Conservation (phyloP, 2,888 invertebrate genomes). For the Lithophane leautieri region DNA sequence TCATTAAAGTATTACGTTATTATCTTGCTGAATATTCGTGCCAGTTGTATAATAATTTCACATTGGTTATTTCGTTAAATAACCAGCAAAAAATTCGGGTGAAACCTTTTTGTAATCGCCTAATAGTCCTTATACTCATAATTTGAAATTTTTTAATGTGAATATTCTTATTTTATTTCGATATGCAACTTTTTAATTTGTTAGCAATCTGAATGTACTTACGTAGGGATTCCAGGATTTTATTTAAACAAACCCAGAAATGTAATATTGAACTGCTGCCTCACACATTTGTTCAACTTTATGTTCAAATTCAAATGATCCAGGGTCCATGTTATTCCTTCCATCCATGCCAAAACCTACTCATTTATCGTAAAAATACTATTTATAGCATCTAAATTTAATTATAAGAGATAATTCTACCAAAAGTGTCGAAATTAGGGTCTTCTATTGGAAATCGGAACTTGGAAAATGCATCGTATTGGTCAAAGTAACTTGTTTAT, state of each 20-base stretch:
- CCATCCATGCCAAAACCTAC: constrained; percentile 70
- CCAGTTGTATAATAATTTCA: background rate
- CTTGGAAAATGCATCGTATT: constrained; percentile 9
- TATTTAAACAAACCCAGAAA: constrained; percentile 20
- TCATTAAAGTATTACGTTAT: background rate
- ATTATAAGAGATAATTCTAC: constrained; percentile 44
- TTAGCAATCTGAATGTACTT: constrained; percentile 9
- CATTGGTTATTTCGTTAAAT: constrained; percentile 19
- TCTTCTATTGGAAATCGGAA: constrained; percentile 22
- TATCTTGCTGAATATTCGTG: background rate
- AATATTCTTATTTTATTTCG: background rate
- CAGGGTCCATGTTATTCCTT: constrained; percentile 81
- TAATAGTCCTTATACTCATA: too few species aligned
- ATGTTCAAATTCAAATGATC: constrained; percentile 58
- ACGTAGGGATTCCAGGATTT: constrained; percentile 20
- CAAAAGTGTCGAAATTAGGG: constrained; percentile 24
- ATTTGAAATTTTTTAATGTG: background rate
- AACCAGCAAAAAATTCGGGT: background rate
- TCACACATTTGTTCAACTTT: constrained; percentile 34
- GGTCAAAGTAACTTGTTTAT: background rate
- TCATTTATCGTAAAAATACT: constrained; percentile 54
- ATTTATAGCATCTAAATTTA: constrained; percentile 56
- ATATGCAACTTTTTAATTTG: background rate
- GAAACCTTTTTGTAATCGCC: background rate
- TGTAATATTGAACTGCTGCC: constrained; percentile 9